Conservation (phyloP, 2,113 vertebrate genomes). For the Cinclus cinclus region DNA sequence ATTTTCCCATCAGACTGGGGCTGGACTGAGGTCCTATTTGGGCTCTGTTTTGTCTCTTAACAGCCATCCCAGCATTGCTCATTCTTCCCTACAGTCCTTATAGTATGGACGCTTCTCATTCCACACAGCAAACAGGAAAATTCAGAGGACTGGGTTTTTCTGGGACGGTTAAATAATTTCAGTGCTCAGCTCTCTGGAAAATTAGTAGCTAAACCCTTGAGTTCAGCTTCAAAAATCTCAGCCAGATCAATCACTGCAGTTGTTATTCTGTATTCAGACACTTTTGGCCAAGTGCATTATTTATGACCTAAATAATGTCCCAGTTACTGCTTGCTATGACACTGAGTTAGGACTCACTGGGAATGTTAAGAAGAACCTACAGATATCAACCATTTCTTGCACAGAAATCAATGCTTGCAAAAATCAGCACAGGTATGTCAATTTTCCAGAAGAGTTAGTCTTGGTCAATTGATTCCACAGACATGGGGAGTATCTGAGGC, state of each 20-base stretch:
- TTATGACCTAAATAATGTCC: background rate
- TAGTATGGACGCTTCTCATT: background rate
- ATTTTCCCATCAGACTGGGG: background rate
- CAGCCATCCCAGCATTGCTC: background rate
- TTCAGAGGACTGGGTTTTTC: background rate
- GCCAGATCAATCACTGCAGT: background rate
- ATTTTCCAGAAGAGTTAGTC: background rate
- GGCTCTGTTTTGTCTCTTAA: background rate
- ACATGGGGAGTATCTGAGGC: background rate
- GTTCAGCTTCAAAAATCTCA: background rate
- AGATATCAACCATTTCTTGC: background rate
- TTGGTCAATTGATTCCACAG: background rate
- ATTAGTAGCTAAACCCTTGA: background rate
- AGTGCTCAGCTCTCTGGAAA: background rate
- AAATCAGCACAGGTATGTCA: background rate
- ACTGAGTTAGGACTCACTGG: background rate
- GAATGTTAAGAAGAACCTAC: background rate
- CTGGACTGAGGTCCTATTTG: background rate
- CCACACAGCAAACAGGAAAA: background rate
- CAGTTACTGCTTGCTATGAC: background rate
- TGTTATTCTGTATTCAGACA: background rate
- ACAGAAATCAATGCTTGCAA: background rate
- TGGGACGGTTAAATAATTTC: background rate
- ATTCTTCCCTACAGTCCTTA: background rate
- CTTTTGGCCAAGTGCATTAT: background rate